Evolutionary conservation across 2,113 vertebrate species (phyloP), one percentile per base, ranked within the genome.

Genomic region (Serinus canaria): DNA sequence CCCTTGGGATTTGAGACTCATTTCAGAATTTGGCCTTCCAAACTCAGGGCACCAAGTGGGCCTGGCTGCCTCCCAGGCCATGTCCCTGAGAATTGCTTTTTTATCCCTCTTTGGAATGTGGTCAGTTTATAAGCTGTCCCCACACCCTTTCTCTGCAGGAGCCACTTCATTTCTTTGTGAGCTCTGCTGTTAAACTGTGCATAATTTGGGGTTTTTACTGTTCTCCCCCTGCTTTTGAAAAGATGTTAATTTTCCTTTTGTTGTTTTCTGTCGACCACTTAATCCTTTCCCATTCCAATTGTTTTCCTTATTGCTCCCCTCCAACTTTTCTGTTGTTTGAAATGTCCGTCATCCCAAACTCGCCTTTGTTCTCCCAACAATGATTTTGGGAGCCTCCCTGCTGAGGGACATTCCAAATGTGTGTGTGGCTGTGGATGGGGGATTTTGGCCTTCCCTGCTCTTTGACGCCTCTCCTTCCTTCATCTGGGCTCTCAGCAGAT

Each of bases 171-270:
- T 91, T 76, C 92, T 95, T 96, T 93, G 94, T 89, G 74, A 94
- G 92, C 58, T 95, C 68, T 94, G 86, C 92, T 85, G 83, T 76
- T 96, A 93, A 90, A 97, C 86, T 92, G 77, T 69, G 90, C 66
- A 72, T 95, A 93, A 97, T 96, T 96, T 94, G 85, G 68, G 90
- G 50, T 66, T 95, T 96, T 85, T 76, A 96, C 95, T 97, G 93
- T 92, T 92, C 92, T 86, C 56, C 68, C 70, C 41, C 87, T 44
- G 79, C 64, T 86, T 94, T 85, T 96, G 86, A 96, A 96, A 97
- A 96, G 95, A 95, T 76, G 95, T 83, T 94, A 96, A 95, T 96
- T 95, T 96, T 89, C 79, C 92, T 96, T 95, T 94, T 96, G 96
- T 95, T 92, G 85, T 85, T 87, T 94, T 92, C 90, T 75, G 87